Evolutionary conservation across 2,113 vertebrate species (phyloP).

Genomic region (Alectura lathami): DNA sequence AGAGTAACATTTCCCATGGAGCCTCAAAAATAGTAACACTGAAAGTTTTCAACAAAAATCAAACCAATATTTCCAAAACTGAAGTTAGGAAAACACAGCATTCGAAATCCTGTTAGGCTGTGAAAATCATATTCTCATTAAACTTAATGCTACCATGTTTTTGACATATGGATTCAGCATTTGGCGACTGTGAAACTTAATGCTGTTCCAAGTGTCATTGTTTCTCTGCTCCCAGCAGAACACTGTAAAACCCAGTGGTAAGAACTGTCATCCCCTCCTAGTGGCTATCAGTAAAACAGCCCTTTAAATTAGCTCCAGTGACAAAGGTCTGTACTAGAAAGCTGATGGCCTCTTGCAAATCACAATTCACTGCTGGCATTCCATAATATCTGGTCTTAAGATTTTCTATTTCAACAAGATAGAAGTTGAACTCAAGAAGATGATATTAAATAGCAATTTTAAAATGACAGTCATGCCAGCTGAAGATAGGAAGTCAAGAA

Average conservation of each 20-base stretch:
- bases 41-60: not conserved
- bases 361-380: not conserved
- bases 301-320: not conserved
- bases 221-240: not conserved
- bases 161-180: not conserved
- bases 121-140: not conserved
- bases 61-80: not conserved
- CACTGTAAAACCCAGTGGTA: not conserved
- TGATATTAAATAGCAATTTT: not conserved
- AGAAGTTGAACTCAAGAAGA: not conserved
- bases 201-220: not conserved
- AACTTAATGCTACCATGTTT: not conserved
- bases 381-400: not conserved
- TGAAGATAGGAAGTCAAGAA: not conserved
- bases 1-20: not conserved
- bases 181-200: not conserved
- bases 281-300: not conserved
- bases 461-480: not conserved
- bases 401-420: not conserved
- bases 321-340: not conserved
- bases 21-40: not conserved
- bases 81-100: not conserved
- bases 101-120: not conserved
- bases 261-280: not conserved
- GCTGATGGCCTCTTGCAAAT: not conserved